Conservation (phyloP, 1,140 invertebrate species). For the Diorhabda elongata region DNA sequence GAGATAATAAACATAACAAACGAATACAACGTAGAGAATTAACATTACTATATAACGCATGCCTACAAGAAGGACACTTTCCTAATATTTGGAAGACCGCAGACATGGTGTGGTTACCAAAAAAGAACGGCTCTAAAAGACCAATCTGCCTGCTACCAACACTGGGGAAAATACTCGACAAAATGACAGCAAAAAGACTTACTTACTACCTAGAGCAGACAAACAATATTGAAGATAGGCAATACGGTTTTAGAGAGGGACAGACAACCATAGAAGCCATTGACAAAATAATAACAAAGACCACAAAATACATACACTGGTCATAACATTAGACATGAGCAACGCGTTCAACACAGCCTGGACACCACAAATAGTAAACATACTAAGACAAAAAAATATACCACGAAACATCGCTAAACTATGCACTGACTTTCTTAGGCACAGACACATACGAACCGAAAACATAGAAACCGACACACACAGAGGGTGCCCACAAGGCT, state of each 20-base stretch:
- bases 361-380: neutral
- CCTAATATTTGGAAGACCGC: neutral
- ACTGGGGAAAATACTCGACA: neutral
- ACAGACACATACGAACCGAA: slow-evolving; percentile 20
- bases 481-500: slow-evolving; percentile 34
- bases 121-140: neutral
- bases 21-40: neutral
- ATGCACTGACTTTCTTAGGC: slow-evolving; percentile 7
- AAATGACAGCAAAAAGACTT: slow-evolving; percentile 3
- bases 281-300: neutral
- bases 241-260: slow-evolving; percentile 23
- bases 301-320: neutral
- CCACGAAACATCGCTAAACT: neutral
- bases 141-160: neutral
- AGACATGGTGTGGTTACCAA: slow-evolving; percentile 5
- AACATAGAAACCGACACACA: slow-evolving; percentile 7
- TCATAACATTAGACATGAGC: neutral
- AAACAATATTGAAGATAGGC: neutral
- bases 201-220: neutral
- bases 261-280: neutral
- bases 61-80: slow-evolving; percentile 2
- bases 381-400: neutral
- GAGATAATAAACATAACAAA: neutral
- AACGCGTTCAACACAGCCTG: neutral
- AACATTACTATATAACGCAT: neutral